These are phyloP conservation scores for Epicampocera succincta DNA, from an alignment of 2,888 invertebrate genomes.

Conservation along the genomic window DNA sequence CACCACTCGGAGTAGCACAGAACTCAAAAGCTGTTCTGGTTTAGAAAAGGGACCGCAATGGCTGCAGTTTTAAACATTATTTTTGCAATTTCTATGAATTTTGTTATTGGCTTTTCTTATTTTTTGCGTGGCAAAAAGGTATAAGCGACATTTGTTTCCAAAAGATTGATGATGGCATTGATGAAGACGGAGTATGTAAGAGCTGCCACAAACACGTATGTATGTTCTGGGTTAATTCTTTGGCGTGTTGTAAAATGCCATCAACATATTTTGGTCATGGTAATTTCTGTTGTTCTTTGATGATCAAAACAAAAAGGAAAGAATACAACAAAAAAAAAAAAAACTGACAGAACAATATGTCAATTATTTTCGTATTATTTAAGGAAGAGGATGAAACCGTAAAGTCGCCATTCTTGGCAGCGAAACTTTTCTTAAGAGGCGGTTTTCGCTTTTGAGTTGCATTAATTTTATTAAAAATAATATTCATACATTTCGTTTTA, in stretches of 20 bases:
- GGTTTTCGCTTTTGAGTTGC: too few relatives aligned
- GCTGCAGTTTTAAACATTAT: background rate
- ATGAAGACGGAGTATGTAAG: conserved; percentile 62
- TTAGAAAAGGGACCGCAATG: background rate
- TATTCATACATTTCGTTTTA: too few relatives aligned
- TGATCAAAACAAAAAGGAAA: too few relatives aligned
- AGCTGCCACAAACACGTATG: background rate
- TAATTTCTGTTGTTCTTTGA: conserved; percentile 4
- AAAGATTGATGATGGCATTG: conserved; percentile 69
- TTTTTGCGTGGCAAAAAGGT: conserved; percentile 20
- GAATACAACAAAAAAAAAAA: too few relatives aligned
- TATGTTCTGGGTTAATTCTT: background rate
- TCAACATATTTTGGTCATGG: conserved; percentile 44
- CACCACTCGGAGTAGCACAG: background rate
- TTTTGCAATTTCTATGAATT: conserved; percentile 4
- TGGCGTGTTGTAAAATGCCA: conserved; percentile 6
- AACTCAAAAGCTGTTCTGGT: conserved; percentile 5
- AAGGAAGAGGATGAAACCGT: background rate
- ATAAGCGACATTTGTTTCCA: conserved; percentile 57
- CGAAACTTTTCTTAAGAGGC: too few relatives aligned
- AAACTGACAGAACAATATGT: background rate
- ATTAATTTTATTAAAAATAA: too few relatives aligned
- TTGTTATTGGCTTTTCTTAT: background rate
- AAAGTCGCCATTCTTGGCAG: background rate
- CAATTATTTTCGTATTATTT: conserved; percentile 46